A percentile compares a stretch with the other conserved stretches of the same genome.
These are phyloP conservation scores for Aporophyla nigra DNA, from an alignment of 2,888 invertebrate species.

Conservation along the genomic window DNA sequence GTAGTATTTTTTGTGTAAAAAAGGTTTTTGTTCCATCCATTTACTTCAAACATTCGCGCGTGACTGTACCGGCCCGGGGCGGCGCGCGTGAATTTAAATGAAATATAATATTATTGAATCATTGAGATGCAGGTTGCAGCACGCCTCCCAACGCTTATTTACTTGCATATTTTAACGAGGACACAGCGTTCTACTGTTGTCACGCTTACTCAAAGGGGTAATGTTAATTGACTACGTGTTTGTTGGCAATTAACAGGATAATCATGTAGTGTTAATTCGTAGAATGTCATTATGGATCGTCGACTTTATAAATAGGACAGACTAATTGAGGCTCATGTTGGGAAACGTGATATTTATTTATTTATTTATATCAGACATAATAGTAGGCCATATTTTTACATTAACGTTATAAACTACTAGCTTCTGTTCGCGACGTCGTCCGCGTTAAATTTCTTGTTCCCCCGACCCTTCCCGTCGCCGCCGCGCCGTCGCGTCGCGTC, in stretches of 20 bases:
- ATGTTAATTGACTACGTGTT: not conserved
- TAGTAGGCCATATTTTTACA: too few species aligned
- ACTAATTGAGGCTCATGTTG: not conserved
- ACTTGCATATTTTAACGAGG: constrained; percentile 33
- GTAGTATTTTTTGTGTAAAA: too few species aligned
- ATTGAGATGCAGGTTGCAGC: constrained; percentile 32
- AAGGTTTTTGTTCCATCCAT: not conserved
- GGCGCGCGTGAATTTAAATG: constrained; percentile 43
- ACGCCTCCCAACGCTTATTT: constrained; percentile 18
- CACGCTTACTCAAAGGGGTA: not conserved
- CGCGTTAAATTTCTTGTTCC: too few species aligned
- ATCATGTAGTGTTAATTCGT: not conserved
- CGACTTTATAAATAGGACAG: not conserved
- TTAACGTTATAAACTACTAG: too few species aligned
- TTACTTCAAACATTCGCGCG: not conserved
- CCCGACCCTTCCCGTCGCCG: too few species aligned
- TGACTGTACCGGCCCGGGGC: constrained; percentile 37
- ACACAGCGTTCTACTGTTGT: not conserved
- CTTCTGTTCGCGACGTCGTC: too few species aligned
- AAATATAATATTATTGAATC: constrained; percentile 49
- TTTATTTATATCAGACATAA: too few species aligned
- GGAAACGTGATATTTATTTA: too few species aligned
- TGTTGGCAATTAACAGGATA: not conserved
- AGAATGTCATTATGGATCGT: not conserved
- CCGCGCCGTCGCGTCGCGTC: too few species aligned